Evolutionary conservation across 2,888 invertebrate species (phyloP), one percentile per base, ranked within the genome.

Genomic region (Apodemia zela): DNA sequence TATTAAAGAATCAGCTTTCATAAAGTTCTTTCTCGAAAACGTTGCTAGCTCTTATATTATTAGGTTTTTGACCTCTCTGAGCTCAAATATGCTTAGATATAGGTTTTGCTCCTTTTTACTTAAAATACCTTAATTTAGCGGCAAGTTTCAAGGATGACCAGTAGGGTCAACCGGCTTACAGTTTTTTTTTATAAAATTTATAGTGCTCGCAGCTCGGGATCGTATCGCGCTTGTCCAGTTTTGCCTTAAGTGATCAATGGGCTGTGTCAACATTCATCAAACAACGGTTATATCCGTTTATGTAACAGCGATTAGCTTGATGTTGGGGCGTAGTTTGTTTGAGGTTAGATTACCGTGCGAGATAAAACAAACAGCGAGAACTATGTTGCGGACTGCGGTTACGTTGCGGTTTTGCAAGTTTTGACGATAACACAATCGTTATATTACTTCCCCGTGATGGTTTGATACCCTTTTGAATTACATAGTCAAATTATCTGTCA

Each of bases 291-390:
- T 51, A 21, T 18, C 13, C 17, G 47, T 17, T 47, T 18, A 17
- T 47, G 47, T 47, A n/a, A 17, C 38, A 18, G 17, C 47, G 18
- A 18, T 49, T 18, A 49, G 17, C 17, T 49, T 18, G 18, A 18
- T 49, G 49, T 49, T 49, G 49, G 18, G 6, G 25, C 13, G 13
- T 54, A 54, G 54, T 54, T 54, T 21, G 21, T 51, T 51, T 54
- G 54, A 25, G 54, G 45, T 45, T 54, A 21, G 54, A 25, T 54
- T 25, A 25, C 45, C 5, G 45, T 45, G 45, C 54, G 25, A 54
- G 54, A 21, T 45, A 45, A 54, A 54, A 54, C 54, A 54, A 25
- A 54, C 25, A 25, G 49, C 18, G 17, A 17, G 54, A 21, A 51
- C 54, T 29, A 21, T 54, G 25, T 54, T 25, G 54, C 5, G 54